Percentiles rank a stretch among this genome's conserved stretches.
phyloP scores from a whole-genome alignment of 2,113 vertebrate genomes.

The Poicephalus meyeri region DNA sequence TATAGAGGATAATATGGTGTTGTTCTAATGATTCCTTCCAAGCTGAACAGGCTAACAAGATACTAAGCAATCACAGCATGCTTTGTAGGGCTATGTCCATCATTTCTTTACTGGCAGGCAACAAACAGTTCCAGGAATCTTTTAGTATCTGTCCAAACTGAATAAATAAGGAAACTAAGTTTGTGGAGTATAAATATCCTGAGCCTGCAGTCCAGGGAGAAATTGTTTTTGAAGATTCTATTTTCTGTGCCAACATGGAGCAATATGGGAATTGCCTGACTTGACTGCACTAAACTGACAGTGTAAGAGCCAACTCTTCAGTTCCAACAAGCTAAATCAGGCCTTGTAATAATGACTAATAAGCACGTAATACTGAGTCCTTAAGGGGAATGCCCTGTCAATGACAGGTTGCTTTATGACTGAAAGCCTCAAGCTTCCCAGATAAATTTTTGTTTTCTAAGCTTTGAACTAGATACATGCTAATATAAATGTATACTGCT shows the following conservation, averaged over 20 bases:
- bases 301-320: background rate
- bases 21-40: background rate
- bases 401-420: background rate
- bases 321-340: background rate
- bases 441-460: background rate
- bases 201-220: background rate
- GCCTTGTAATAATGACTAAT: background rate
- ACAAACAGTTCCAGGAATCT: background rate
- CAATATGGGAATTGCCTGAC: background rate
- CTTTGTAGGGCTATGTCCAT: background rate
- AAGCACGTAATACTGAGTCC: background rate
- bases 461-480: background rate
- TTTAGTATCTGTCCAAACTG: background rate
- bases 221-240: background rate
- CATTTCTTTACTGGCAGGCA: background rate
- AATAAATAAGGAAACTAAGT: background rate
- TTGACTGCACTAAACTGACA: background rate
- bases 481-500: background rate
- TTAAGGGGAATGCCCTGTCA: background rate
- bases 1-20: background rate
- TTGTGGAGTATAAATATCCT: background rate
- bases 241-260: background rate
- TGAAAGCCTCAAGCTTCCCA: background rate
- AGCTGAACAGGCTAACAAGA: background rate
- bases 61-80: background rate